A percentile compares a stretch with the other conserved stretches of the same genome.
phyloP scores from a whole-genome alignment of 2,113 vertebrate genomes.

The Datnioides undecimradiatus region DNA sequence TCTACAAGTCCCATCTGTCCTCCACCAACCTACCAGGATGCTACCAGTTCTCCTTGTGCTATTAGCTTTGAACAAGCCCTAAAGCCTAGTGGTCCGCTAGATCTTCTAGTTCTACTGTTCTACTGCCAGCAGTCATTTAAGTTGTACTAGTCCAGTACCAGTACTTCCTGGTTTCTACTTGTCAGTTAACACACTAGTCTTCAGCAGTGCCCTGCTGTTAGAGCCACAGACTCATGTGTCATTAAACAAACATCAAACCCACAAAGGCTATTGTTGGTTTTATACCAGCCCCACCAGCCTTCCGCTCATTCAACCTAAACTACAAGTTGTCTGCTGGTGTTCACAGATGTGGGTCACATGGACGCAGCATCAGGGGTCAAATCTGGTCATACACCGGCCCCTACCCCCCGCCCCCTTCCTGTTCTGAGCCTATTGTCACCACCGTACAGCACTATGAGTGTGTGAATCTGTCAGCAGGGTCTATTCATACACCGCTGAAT shows the following conservation, averaged over 20 bases:
- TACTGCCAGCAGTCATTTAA: background rate
- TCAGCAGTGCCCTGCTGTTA: background rate
- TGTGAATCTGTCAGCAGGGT: conserved; percentile 54
- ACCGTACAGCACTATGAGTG: conserved; percentile 15
- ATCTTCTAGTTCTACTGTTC: background rate
- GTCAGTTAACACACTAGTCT: background rate
- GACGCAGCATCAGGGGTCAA: conserved; percentile 10
- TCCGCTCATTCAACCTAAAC: background rate
- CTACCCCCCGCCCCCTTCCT: background rate
- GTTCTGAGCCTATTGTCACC: conserved; percentile 40
- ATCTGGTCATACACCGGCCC: conserved; percentile 12
- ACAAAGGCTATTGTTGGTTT: background rate
- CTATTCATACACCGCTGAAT: conserved; percentile 68
- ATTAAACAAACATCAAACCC: background rate
- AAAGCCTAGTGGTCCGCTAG: background rate
- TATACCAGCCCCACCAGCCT: background rate
- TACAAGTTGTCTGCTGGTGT: background rate
- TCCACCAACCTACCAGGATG: background rate
- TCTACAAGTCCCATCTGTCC: background rate
- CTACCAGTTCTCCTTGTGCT: background rate
- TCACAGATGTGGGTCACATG: conserved; percentile 20
- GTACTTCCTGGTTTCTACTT: background rate
- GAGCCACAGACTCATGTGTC: background rate
- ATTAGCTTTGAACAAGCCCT: too few species aligned
- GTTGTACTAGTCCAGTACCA: background rate